Conservation (phyloP, 2,113 vertebrate genomes). For the Tetrax tetrax region DNA sequence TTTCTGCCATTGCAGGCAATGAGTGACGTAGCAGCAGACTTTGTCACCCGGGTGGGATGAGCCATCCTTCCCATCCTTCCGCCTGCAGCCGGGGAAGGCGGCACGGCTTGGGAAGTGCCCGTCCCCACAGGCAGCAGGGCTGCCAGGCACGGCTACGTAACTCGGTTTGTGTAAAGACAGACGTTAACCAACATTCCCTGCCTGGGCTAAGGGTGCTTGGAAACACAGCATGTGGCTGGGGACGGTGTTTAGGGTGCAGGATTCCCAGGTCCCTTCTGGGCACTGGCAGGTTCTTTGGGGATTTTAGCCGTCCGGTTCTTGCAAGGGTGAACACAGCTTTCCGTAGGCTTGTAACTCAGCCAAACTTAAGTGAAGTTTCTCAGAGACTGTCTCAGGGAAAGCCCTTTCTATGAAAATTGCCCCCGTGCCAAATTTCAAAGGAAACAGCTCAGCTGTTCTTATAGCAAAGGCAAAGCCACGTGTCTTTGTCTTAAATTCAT, state of each 20-base stretch:
- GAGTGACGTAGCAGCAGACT: neutral
- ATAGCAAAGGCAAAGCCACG: neutral
- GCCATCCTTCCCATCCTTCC: neutral
- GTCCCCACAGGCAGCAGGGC: neutral
- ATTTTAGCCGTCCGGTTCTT: neutral
- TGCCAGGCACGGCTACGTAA: neutral
- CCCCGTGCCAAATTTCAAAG: neutral
- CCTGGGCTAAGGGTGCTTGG: neutral
- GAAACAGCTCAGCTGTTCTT: neutral
- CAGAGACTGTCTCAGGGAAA: neutral
- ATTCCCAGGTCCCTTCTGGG: neutral
- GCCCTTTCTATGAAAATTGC: neutral
- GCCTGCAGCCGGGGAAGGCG: neutral
- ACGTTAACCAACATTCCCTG: neutral
- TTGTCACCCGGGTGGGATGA: neutral
- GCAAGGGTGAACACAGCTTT: neutral
- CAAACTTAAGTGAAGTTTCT: neutral
- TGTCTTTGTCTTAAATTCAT: neutral
- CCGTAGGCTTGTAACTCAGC: fast-evolving
- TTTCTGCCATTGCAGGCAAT: neutral
- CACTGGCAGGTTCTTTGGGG: neutral
- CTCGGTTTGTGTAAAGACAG: neutral
- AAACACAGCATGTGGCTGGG: neutral
- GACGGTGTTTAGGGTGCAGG: neutral
- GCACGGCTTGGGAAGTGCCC: fast-evolving